Evolutionary conservation across 2,797 vertebrate genomes (phyloP).

Genomic region (Amblyraja radiata): DNA sequence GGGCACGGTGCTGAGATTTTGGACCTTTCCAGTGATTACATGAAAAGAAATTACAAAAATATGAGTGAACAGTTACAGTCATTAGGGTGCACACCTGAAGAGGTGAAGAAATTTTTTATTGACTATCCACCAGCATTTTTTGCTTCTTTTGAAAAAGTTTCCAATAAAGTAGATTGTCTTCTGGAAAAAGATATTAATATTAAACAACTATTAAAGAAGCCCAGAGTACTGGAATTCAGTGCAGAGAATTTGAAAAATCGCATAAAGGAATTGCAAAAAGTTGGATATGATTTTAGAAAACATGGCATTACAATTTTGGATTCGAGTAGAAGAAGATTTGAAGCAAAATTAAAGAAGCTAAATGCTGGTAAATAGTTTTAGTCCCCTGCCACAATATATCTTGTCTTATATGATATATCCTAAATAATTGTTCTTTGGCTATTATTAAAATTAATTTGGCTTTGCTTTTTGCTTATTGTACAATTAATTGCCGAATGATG

Average conservation of each 20-base stretch:
- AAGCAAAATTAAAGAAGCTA: conserved; percentile 55
- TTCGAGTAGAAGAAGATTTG: conserved; percentile 59
- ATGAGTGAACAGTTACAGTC: conserved; percentile 54
- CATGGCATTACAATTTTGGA: conserved; percentile 59
- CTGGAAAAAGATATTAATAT: conserved; percentile 56
- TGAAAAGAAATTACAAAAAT: conserved; percentile 57
- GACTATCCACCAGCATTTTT: conserved; percentile 56
- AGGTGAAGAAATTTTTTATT: conserved; percentile 54
- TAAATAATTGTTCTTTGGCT: background rate
- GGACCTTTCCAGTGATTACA: conserved; percentile 60
- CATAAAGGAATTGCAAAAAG: conserved; percentile 52
- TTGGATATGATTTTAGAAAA: conserved; percentile 60
- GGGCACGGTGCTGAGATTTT: conserved; percentile 57
- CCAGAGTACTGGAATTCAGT: conserved; percentile 63
- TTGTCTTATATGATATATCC: background rate
- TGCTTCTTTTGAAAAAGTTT: conserved; percentile 55
- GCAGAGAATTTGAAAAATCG: conserved; percentile 54
- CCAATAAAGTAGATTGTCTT: conserved; percentile 62
- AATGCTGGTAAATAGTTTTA: background rate
- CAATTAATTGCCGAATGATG: background rate
- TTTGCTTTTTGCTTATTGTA: background rate
- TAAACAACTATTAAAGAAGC: conserved; percentile 57
- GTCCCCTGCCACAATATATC: background rate
- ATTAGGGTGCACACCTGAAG: conserved; percentile 50
- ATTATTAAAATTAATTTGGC: background rate